phyloP scores from a whole-genome alignment of 2,888 invertebrate genomes.

The Drosophila histrio region DNA sequence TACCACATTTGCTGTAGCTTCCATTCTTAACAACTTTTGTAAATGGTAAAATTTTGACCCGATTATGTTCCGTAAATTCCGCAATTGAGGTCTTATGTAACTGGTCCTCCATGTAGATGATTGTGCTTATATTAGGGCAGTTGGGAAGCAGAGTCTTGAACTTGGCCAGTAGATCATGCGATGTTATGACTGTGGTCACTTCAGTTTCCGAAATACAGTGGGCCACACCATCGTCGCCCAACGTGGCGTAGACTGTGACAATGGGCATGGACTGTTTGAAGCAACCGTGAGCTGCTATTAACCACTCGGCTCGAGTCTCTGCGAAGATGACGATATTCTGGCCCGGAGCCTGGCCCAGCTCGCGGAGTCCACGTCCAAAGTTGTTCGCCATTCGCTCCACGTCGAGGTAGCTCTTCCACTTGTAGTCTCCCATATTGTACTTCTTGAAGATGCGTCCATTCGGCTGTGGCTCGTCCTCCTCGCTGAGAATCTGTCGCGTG shows the following conservation, averaged over 20 bases:
- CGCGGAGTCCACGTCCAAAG: slow-evolving; percentile 6
- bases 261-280: slow-evolving; percentile 97
- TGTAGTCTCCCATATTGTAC: slow-evolving; percentile 96
- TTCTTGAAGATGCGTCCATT: slow-evolving; percentile 98
- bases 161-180: slow-evolving; percentile 9
- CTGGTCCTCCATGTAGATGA: slow-evolving; percentile 17
- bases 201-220: slow-evolving; percentile 98
- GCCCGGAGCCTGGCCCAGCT: neutral
- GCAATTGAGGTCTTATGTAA: neutral
- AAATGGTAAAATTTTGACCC: slow-evolving; percentile 4
- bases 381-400: slow-evolving; percentile 1
- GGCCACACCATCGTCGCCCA: slow-evolving; percentile 97
- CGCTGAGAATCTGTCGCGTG: slow-evolving; percentile 84
- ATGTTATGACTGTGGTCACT: slow-evolving; percentile 86
- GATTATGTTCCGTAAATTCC: neutral
- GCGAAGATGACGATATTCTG: slow-evolving; percentile 11
- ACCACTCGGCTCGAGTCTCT: slow-evolving; percentile 5
- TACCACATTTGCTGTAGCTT: slow-evolving; percentile 14
- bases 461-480: slow-evolving; percentile 96
- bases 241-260: slow-evolving; percentile 97
- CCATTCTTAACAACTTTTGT: slow-evolving; percentile 1
- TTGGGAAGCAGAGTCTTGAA: neutral
- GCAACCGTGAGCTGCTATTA: slow-evolving; percentile 91
- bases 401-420: slow-evolving; percentile 1
- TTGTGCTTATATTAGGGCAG: slow-evolving; percentile 3